A percentile compares a stretch with the other conserved stretches of the same genome.
Conservation (phyloP, 2,888 invertebrate species). For the Amblyjoppa fuscipennis region DNA sequence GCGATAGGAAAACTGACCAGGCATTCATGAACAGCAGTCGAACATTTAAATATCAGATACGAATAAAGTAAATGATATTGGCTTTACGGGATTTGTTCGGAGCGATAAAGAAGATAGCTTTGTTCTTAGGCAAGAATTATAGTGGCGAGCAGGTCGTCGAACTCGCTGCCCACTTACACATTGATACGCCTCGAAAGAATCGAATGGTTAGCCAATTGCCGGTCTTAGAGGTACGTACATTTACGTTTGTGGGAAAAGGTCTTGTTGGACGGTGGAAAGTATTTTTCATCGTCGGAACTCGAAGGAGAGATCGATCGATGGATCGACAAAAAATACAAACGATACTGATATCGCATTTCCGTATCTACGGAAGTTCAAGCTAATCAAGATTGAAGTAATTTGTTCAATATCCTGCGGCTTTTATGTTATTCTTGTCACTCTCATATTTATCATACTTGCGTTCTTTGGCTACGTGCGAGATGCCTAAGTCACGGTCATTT, state of each 20-base stretch:
- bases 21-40: constrained; percentile 8
- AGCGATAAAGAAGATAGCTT: constrained; percentile 87
- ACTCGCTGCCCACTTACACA: constrained; percentile 91
- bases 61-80: neutral
- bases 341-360: too few relatives aligned
- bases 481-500: too few relatives aligned
- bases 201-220: constrained; percentile 90
- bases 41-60: neutral
- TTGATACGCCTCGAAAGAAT: constrained; percentile 93
- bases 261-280: constrained; percentile 90
- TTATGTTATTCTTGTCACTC: too few relatives aligned
- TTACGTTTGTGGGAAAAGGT: constrained; percentile 90
- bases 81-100: neutral
- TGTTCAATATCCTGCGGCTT: too few relatives aligned
- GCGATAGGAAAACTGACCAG: too few relatives aligned
- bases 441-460: too few relatives aligned
- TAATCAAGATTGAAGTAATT: too few relatives aligned
- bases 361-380: too few relatives aligned
- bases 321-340: constrained; percentile 88
- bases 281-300: constrained; percentile 89
- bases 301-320: constrained; percentile 89
- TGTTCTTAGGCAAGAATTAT: constrained; percentile 88
- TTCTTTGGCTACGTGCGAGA: too few relatives aligned
- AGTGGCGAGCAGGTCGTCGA: constrained; percentile 87
- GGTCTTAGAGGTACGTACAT: constrained; percentile 88